Evolutionary conservation across 2,113 vertebrate genomes (phyloP).

Genomic region (Trochalopteron elliotii): DNA sequence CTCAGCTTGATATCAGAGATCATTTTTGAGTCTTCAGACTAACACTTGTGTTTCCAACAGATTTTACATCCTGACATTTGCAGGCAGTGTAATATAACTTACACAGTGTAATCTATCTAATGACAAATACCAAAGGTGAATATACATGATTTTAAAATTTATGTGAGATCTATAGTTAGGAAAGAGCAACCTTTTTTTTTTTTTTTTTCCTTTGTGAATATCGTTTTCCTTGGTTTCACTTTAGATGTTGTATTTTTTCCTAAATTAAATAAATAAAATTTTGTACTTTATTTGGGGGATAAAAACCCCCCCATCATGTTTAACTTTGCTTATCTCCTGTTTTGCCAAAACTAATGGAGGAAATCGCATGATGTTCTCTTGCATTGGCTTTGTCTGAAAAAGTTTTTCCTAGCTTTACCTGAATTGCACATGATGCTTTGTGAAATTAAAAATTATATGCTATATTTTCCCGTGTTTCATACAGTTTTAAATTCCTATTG

Average conservation of each 20-base stretch:
- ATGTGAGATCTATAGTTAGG: not conserved
- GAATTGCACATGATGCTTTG: not conserved
- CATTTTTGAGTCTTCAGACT: not conserved
- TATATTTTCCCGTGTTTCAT: not conserved
- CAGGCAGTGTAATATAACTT: not conserved
- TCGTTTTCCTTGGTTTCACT: not conserved
- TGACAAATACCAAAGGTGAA: not conserved
- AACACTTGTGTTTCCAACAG: not conserved
- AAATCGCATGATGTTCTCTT: not conserved
- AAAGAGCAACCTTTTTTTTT: rapidly evolving
- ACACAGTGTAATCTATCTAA: not conserved
- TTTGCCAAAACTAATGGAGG: not conserved
- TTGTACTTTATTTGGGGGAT: not conserved
- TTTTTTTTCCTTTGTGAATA: not conserved
- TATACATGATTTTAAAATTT: not conserved
- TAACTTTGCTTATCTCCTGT: not conserved
- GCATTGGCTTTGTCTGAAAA: not conserved
- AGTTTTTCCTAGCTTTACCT: not conserved
- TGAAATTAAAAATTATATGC: not conserved
- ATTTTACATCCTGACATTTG: not conserved
- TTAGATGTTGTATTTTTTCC: not conserved
- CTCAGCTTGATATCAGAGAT: not conserved
- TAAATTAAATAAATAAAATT: not conserved
- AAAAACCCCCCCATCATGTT: not conserved
- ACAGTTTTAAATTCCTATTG: not conserved